phyloP scores from a whole-genome alignment of 2,113 vertebrate species.

The Neolamprologus falcicula region DNA sequence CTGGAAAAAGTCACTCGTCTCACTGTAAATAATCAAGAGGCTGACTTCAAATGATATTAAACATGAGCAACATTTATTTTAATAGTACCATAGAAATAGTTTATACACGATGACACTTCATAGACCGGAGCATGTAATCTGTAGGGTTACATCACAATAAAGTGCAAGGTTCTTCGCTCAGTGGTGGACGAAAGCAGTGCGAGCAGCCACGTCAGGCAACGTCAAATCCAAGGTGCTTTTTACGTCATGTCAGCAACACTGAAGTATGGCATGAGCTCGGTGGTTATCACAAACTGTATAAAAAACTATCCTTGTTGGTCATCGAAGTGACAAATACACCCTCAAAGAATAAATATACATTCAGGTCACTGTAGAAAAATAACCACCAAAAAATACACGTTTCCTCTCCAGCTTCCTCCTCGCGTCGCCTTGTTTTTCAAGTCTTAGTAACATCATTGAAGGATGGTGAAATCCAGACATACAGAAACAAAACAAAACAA shows the following conservation, averaged over 20 bases:
- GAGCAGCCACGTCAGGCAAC: constrained; percentile 29
- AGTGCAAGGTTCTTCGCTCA: constrained; percentile 52
- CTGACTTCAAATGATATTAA: neutral
- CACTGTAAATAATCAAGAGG: neutral
- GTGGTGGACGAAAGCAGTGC: constrained; percentile 37
- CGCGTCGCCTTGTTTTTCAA: neutral
- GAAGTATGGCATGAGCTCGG: constrained; percentile 5
- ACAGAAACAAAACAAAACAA: neutral
- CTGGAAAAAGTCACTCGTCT: neutral
- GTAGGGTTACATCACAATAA: constrained; percentile 54
- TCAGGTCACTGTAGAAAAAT: constrained; percentile 66
- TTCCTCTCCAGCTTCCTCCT: neutral
- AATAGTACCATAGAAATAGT: constrained; percentile 43
- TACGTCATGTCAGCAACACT: neutral
- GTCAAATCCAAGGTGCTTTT: constrained; percentile 2
- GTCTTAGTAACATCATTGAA: neutral
- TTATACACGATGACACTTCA: constrained; percentile 26
- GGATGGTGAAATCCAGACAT: neutral
- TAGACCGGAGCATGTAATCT: constrained; percentile 37
- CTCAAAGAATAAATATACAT: constrained; percentile 64
- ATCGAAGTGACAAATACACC: constrained; percentile 25
- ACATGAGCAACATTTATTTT: constrained; percentile 59
- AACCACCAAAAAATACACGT: constrained; percentile 26
- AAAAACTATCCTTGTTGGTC: constrained; percentile 40
- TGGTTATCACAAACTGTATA: constrained; percentile 46